Evolutionary conservation across 2,113 vertebrate genomes (phyloP).

Genomic region (Verasper variegatus): DNA sequence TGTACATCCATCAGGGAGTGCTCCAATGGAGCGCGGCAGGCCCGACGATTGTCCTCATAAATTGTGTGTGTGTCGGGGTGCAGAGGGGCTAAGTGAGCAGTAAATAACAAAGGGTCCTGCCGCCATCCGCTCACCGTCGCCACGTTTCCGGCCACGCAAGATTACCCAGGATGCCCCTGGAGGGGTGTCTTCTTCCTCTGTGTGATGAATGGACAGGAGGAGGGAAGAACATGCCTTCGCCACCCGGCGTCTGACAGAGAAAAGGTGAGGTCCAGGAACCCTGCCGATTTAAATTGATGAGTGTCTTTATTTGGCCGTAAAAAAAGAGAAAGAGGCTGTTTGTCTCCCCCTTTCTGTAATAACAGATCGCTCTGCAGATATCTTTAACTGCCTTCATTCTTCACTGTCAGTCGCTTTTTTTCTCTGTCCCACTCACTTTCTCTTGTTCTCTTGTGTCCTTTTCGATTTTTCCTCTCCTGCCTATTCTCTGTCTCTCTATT

Average conservation of each 20-base stretch:
- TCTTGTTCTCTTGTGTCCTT: conserved; percentile 58
- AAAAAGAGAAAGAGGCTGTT: conserved; percentile 76
- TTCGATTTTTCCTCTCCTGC: conserved; percentile 62
- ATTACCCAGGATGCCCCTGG: conserved; percentile 82
- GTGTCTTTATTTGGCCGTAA: conserved; percentile 82
- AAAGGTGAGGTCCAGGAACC: conserved; percentile 70
- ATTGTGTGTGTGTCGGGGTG: conserved; percentile 82
- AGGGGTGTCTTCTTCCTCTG: conserved; percentile 70
- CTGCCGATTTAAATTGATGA: conserved; percentile 84
- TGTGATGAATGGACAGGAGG: conserved; percentile 76
- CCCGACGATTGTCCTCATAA: conserved; percentile 87
- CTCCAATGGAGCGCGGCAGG: conserved; percentile 78
- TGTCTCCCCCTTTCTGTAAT: conserved; percentile 80
- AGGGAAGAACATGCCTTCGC: conserved; percentile 48
- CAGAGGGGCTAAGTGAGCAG: conserved; percentile 84
- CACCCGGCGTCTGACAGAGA: conserved; percentile 56
- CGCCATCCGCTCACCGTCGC: conserved; percentile 63
- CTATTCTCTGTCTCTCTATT: conserved; percentile 64
- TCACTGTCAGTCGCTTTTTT: conserved; percentile 77
- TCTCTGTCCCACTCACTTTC: conserved; percentile 67
- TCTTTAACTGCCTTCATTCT: conserved; percentile 82
- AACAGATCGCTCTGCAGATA: conserved; percentile 80
- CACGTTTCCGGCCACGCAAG: conserved; percentile 80
- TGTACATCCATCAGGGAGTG: conserved; percentile 82
- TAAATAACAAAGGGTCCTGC: conserved; percentile 85